Conservation (phyloP, 1,140 invertebrate genomes). For the Ganaspis sp. region DNA sequence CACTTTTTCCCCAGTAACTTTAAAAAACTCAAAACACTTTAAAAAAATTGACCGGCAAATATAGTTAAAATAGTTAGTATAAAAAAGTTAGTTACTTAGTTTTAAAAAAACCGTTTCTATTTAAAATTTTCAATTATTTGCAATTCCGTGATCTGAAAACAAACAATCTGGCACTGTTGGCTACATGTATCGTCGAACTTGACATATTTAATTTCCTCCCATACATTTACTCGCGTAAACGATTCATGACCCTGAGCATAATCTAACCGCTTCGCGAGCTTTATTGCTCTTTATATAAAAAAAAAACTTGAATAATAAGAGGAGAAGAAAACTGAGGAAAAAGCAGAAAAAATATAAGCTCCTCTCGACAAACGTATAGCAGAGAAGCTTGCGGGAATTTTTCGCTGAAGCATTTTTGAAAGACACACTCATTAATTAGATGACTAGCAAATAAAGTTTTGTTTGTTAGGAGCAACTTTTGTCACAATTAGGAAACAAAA, state of each 20-base stretch:
- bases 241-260: neutral
- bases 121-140: neutral
- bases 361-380: neutral
- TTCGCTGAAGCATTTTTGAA: neutral
- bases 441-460: neutral
- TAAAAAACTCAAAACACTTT: no score
- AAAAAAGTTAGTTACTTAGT: no score
- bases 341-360: neutral
- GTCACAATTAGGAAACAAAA: neutral
- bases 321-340: neutral
- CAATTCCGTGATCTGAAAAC: neutral
- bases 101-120: no score
- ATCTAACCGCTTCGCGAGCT: neutral
- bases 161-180: conserved; percentile 1
- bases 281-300: conserved; percentile 1
- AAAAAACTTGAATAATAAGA: neutral
- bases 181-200: conserved; percentile 5
- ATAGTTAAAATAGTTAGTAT: no score
- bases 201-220: conserved; percentile 14
- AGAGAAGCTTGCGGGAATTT: neutral
- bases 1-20: no score
- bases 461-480: neutral
- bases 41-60: no score
- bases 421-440: conserved; percentile 14
- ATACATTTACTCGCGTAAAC: neutral